Evolutionary conservation across 2,113 vertebrate genomes (phyloP).

Genomic region (Harpagus bidentatus): DNA sequence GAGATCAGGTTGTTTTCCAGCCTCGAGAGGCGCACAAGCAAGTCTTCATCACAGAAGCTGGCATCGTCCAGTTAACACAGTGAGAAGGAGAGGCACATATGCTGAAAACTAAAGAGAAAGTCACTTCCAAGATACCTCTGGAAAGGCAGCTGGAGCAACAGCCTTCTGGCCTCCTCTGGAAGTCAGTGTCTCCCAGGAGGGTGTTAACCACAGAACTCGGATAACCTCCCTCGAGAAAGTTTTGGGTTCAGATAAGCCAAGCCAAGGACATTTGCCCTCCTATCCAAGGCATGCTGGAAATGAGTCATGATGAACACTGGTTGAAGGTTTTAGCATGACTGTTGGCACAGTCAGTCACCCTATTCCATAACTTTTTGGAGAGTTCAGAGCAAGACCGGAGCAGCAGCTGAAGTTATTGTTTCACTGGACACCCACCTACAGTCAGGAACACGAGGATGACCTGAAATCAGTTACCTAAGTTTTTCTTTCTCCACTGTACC

Average conservation of each 20-base stretch:
- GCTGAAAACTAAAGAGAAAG: neutral
- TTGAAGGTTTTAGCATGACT: neutral
- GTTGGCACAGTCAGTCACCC: neutral
- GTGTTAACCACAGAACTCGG: neutral
- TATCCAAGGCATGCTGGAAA: neutral
- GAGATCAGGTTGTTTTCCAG: neutral
- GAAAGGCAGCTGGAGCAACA: neutral
- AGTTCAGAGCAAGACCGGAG: neutral
- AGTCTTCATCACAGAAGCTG: neutral
- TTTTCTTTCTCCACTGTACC: neutral
- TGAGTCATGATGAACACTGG: neutral
- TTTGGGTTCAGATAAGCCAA: neutral
- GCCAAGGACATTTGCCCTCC: neutral
- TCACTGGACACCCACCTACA: neutral
- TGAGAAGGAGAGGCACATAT: accelerated
- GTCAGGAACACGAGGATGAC: neutral
- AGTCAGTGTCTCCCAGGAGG: too few relatives aligned
- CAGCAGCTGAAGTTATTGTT: neutral
- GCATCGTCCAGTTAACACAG: neutral
- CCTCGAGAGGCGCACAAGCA: neutral
- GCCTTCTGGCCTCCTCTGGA: neutral
- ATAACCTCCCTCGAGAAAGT: neutral
- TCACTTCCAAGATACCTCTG: neutral
- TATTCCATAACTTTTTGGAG: neutral
- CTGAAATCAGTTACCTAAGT: neutral